Evolutionary conservation across 2,888 invertebrate species (phyloP).

Genomic region (Disparrhopalites patrizii): DNA sequence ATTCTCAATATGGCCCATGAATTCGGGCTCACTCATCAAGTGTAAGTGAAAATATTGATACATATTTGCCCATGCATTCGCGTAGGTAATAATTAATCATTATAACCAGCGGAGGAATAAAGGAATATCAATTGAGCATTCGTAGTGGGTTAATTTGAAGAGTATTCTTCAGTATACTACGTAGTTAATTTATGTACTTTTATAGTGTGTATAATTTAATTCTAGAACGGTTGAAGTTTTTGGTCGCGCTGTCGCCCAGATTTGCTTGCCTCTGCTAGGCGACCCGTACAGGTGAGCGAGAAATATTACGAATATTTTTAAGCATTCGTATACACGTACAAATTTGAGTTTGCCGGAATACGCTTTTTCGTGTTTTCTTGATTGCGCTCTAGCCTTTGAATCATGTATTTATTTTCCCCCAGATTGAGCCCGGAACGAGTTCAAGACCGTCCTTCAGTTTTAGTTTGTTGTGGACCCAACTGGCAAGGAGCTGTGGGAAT

Average conservation of each 20-base stretch:
- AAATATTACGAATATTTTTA: conserved; percentile 1
- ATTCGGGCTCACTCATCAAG: conserved; percentile 40
- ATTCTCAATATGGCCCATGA: conserved; percentile 42
- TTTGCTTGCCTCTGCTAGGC: conserved; percentile 41
- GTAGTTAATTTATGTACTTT: no score
- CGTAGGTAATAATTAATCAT: not conserved
- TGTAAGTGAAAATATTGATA: conserved; percentile 22
- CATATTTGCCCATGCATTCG: no score
- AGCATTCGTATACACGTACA: no score
- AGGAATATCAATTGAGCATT: no score
- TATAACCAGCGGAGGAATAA: no score
- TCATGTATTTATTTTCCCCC: not conserved
- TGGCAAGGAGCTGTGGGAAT: conserved; percentile 46
- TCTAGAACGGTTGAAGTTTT: conserved; percentile 41
- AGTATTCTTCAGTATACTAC: no score
- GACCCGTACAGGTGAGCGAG: conserved; percentile 46
- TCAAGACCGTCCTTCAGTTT: conserved; percentile 43
- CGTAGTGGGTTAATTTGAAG: no score
- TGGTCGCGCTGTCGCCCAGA: conserved; percentile 41
- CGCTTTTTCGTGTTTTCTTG: no score
- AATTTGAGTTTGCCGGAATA: no score
- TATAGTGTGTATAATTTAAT: no score
- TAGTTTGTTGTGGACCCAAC: conserved; percentile 40
- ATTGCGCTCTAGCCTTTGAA: no score
- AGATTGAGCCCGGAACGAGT: conserved; percentile 44